Evolutionary conservation across 2,888 invertebrate species (phyloP).

Genomic region (Chaetogeoica ovagalla): DNA sequence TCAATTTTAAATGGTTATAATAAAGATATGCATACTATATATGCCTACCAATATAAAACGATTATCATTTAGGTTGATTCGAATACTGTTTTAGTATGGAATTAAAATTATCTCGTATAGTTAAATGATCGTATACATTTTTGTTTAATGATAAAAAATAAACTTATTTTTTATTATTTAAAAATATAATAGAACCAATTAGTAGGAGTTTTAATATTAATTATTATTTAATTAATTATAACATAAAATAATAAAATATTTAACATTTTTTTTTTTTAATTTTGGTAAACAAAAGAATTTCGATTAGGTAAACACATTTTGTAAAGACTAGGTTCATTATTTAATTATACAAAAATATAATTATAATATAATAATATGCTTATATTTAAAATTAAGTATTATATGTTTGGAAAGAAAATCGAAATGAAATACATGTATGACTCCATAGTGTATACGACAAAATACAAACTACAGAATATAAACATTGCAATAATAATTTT

Average conservation of each 20-base stretch:
- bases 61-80: not conserved
- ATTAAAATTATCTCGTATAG: not conserved
- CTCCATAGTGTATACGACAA: not conserved
- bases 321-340: constrained; percentile 21
- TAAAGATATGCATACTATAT: constrained; percentile 13
- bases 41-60: not conserved
- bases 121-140: not conserved
- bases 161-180: not conserved
- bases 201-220: not conserved
- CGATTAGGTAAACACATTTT: constrained; percentile 1
- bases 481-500: not conserved
- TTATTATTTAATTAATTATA: not conserved
- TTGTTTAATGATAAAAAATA: constrained; percentile 16
- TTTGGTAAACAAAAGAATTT: constrained; percentile 18
- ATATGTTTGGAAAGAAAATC: not conserved
- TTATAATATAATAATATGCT: not conserved
- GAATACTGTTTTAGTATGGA: not conserved
- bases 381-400: constrained; percentile 15
- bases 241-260: constrained; percentile 38
- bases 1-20: not conserved
- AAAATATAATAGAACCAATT: constrained; percentile 8
- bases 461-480: not conserved
- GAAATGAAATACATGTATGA: constrained; percentile 3
- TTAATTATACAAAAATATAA: constrained; percentile 23
- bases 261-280: constrained; percentile 13